These are phyloP conservation scores for Palaemon carinicauda DNA, from an alignment of 1,140 invertebrate genomes.

Conservation along the genomic window DNA sequence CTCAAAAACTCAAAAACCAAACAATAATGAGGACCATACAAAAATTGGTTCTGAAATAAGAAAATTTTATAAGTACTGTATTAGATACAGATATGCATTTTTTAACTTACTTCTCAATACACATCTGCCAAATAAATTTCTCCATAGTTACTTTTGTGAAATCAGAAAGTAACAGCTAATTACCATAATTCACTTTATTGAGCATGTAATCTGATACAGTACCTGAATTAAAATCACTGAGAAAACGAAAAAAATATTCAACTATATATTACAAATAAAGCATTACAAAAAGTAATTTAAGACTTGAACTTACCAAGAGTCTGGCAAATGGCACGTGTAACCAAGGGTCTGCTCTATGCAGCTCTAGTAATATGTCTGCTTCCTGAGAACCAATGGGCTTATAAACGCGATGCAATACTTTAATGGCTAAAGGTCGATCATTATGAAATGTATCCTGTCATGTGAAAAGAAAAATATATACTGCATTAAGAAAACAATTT, in stretches of 20 bases:
- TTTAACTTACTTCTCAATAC: too few relatives aligned
- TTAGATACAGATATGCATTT: background rate
- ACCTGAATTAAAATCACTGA: background rate
- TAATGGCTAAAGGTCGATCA: slow-evolving; percentile 62
- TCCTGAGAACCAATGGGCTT: slow-evolving; percentile 64
- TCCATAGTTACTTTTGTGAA: too few relatives aligned
- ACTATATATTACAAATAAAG: background rate
- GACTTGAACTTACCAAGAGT: slow-evolving; percentile 59
- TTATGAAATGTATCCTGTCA: slow-evolving; percentile 62
- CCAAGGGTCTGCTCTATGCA: slow-evolving; percentile 61
- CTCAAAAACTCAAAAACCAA: slow-evolving; percentile 64
- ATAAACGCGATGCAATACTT: slow-evolving; percentile 63
- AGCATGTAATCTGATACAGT: background rate
- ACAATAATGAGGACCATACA: slow-evolving; percentile 64
- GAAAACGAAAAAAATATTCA: background rate
- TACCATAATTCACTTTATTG: too few relatives aligned
- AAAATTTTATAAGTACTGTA: background rate
- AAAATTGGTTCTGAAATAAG: slow-evolving; percentile 62
- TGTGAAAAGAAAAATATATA: background rate
- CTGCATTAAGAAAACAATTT: background rate
- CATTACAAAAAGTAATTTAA: background rate
- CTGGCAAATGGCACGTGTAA: slow-evolving; percentile 61
- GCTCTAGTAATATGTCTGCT: slow-evolving; percentile 61
- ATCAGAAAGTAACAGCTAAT: too few relatives aligned
- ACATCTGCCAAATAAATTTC: too few relatives aligned